Conservation (phyloP, 2,113 vertebrate genomes). For the Gambusia affinis region DNA sequence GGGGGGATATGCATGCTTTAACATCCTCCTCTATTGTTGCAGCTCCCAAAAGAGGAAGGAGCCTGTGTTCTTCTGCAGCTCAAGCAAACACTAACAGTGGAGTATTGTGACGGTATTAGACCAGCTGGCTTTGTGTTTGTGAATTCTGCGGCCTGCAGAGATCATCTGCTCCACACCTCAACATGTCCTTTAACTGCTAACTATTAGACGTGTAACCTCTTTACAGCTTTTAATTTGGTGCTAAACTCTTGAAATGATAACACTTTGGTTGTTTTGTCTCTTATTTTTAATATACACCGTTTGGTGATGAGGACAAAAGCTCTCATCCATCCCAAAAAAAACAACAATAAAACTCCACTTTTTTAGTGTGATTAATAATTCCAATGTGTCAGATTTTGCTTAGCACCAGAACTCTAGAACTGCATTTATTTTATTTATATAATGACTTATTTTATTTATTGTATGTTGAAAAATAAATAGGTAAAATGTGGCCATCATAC, state of each 20-base stretch:
- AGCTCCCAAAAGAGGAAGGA: conserved; percentile 62
- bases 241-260: conserved; percentile 26
- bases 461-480: not conserved
- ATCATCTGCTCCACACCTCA: conserved; percentile 76
- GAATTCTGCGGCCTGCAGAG: conserved; percentile 72
- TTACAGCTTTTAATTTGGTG: conserved; percentile 52
- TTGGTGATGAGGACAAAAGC: conserved; percentile 25
- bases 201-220: conserved; percentile 58
- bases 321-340: not conserved
- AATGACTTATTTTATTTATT: not conserved
- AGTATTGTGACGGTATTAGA: conserved; percentile 77
- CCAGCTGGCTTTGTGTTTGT: conserved; percentile 76
- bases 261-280: conserved; percentile 26
- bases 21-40: conserved; percentile 62
- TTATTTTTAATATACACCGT: conserved; percentile 10
- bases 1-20: conserved; percentile 64
- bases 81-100: conserved; percentile 75
- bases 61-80: conserved; percentile 70
- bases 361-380: not conserved
- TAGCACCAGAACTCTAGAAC: not conserved
- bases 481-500: not conserved
- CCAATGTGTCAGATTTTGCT: not conserved
- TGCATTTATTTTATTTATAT: not conserved
- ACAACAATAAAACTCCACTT: not conserved
- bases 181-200: conserved; percentile 77